Evolutionary conservation across 2,888 invertebrate genomes (phyloP), one percentile per base, ranked within the genome.

Genomic region (Philopedon plagiatum): DNA sequence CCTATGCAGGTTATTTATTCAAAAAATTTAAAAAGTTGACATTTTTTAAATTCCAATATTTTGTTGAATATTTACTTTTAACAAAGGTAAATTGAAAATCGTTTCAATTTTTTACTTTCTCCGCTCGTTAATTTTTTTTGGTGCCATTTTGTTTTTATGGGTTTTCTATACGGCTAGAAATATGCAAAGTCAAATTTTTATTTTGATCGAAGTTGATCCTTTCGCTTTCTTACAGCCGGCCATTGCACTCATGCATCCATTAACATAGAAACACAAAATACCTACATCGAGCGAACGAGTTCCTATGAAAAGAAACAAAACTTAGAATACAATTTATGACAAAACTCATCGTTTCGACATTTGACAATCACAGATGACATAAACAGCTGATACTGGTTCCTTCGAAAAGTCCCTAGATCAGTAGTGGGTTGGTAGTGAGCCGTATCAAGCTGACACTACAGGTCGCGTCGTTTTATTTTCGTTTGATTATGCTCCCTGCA

Each of bases 181-280:
- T 57, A 41, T 60, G 60, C 60, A 60, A 9, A 63, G n/a, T 15
- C 51, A 23, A 23, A 34, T 15, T 64, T 64, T 56, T 41, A 39
- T 54, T 23, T 54, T 37, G 18, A 37, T 41, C 26, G 18, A 19
- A 9, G 15, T 21, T 15, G 57, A 63, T 67, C 72, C 72, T 67
- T 67, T 72, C 72, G 62, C 72, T 72, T 72, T 72, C 58, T 21
- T 56, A 34, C 37, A 37, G 21, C 23, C 61, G 73, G 73, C 69
- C 73, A 62, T 70, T 73, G 73, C 69, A 70, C 73, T 51, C 54
- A 66, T 57, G 70, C 39, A 63, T 39, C 58, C 54, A 62, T 73
- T 73, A 73, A 70, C 73, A 73, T 34, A 70, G 64, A 62, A 70
- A 73, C 70, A 70, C 37, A 49, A 46, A 73, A 61, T 56, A 63